Conservation (phyloP, 2,797 vertebrate genomes). For the Catamblyrhynchus diadema region DNA sequence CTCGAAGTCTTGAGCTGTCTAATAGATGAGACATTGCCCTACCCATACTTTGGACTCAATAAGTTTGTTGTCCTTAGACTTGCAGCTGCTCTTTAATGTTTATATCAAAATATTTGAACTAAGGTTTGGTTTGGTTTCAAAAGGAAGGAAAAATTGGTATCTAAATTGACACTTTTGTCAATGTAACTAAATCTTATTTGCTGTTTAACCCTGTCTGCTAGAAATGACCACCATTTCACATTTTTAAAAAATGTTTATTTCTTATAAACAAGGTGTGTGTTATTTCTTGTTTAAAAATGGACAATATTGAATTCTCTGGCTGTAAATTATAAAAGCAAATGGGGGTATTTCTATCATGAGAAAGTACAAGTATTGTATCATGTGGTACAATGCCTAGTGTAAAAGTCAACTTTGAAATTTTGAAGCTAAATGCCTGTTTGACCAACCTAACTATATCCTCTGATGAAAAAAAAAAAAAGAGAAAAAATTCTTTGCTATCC, state of each 20-base stretch:
- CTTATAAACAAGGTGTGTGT: not conserved
- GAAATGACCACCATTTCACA: not conserved
- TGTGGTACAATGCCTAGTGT: not conserved
- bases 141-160: not conserved
- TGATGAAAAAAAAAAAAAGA: fast-evolving
- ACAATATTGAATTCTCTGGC: not conserved
- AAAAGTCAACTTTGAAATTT: not conserved
- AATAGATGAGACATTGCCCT: not conserved
- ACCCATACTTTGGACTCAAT: not conserved
- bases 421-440: not conserved
- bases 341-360: not conserved
- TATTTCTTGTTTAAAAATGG: not conserved
- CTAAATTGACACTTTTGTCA: not conserved
- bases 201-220: not conserved
- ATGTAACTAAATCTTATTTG: not conserved
- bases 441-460: not conserved
- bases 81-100: not conserved
- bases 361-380: not conserved
- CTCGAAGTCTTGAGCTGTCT: not conserved
- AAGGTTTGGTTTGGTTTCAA: not conserved
- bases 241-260: not conserved
- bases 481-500: not conserved
- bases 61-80: not conserved
- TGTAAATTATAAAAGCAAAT: not conserved
- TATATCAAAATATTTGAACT: not conserved